These are phyloP conservation scores for Trematomus loennbergii DNA, from an alignment of 2,113 vertebrate genomes.

Conservation along the genomic window DNA sequence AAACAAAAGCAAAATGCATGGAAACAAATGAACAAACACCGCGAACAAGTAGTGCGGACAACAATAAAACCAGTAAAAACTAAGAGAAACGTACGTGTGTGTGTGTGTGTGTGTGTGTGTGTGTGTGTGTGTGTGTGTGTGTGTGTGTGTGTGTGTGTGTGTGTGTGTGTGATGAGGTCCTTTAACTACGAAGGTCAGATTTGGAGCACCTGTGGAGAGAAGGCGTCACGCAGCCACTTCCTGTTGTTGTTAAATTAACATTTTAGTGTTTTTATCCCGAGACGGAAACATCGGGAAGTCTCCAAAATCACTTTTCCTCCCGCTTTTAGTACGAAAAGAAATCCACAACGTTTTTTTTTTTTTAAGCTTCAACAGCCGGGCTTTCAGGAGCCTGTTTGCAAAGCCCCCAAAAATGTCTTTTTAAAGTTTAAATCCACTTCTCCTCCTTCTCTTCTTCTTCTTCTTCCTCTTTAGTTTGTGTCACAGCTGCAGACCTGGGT, in stretches of 20 bases:
- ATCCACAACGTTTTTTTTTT: constrained; percentile 6
- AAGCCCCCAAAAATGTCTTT: background rate
- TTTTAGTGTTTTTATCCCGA: constrained; percentile 47
- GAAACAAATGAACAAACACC: constrained; percentile 8
- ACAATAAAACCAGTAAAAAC: constrained; percentile 49
- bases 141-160: too few species aligned
- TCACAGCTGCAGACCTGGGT: constrained; percentile 58
- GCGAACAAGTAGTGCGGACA: constrained; percentile 32
- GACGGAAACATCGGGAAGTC: constrained; percentile 29
- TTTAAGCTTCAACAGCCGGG: background rate
- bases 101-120: too few species aligned
- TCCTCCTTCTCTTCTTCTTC: too few species aligned
- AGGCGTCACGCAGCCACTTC: too few species aligned
- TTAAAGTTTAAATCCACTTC: constrained; percentile 7
- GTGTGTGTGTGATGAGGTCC: constrained; percentile 36
- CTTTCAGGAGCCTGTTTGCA: constrained; percentile 2
- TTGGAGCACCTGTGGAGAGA: constrained; percentile 70
- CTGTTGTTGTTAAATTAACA: constrained; percentile 16
- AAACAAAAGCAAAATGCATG: background rate
- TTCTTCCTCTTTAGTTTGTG: background rate
- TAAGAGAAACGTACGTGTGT: background rate
- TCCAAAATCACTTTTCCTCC: constrained; percentile 26
- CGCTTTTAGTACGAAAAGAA: constrained; percentile 50
- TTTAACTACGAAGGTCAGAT: constrained; percentile 61
- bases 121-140: too few species aligned